Percentiles rank a stretch among this genome's conserved stretches.
Evolutionary conservation across 2,888 invertebrate genomes (phyloP).

Genomic region (Eulithis prunata): DNA sequence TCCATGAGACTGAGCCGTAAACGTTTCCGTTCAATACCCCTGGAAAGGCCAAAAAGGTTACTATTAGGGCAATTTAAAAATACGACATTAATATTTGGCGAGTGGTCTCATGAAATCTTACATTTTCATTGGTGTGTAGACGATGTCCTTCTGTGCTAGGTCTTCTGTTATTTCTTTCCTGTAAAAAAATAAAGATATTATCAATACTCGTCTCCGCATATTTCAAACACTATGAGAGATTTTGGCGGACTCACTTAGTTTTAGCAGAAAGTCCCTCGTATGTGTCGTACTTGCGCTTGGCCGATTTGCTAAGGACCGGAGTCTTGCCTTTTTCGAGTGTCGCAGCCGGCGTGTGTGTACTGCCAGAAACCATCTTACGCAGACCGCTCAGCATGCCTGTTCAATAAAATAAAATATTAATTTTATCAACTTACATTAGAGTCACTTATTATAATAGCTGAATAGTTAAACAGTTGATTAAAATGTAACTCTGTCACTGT

Average conservation of each 20-base stretch:
- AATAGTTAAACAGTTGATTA: no score
- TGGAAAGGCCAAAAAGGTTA: constrained; percentile 40
- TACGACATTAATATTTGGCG: background rate
- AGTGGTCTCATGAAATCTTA: constrained; percentile 61
- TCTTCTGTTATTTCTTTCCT: constrained; percentile 86
- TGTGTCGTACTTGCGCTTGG: constrained; percentile 87
- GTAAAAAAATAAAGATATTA: constrained; percentile 50
- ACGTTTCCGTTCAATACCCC: constrained; percentile 78
- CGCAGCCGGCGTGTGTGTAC: constrained; percentile 81
- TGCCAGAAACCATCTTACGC: constrained; percentile 90
- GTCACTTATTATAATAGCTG: no score
- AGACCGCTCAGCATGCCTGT: constrained; percentile 90
- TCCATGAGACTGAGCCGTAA: constrained; percentile 76
- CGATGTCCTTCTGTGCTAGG: constrained; percentile 85
- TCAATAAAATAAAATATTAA: constrained; percentile 14
- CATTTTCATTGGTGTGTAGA: constrained; percentile 86
- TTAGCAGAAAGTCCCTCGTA: constrained; percentile 86
- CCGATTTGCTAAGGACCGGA: constrained; percentile 85
- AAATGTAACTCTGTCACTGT: no score
- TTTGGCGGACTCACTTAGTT: constrained; percentile 83
- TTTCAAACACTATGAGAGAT: background rate
- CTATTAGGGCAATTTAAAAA: background rate
- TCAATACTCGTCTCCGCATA: background rate
- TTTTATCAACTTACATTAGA: background rate
- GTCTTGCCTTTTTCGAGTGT: constrained; percentile 76